Base-by-base conservation (phyloP, 2,113 vertebrate species). In the Scatophagus argus region DNA sequence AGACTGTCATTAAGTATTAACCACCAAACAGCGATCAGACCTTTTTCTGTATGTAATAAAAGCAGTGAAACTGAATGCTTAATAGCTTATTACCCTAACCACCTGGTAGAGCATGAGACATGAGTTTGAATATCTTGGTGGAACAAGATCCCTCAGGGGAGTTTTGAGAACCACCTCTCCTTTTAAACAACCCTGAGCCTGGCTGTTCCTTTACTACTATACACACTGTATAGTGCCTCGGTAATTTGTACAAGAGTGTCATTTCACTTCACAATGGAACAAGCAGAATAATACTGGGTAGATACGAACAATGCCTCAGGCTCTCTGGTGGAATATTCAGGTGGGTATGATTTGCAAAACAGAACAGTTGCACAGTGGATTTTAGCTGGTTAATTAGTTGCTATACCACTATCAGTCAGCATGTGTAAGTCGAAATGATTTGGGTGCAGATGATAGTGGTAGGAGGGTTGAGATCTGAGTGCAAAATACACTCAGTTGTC, bases 61-160 rank as follows among this genome's bases (percentile, higher is more conserved):
- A 23, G 16, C 51, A 38, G 31, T 52, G n/a, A 2, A 71, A 72
- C 39, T 47, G 25, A 54, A 77, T 63, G 36, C 36, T 63, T 64
- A 72, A 74, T 64, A 59, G 43, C 64, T 85, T 38, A 70, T 85
- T 78, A 69, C 54, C 6, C 29, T 16, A 58, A 72, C 41, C 64
- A 64, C 51, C 69, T 54, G 62, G 10, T 74, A 19, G 32, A 58
- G 66, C 61, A 38, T 19, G 47, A 47, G 6, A n/a, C 3, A 44
- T 38, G 14, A 11, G 27, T 46, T 46, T 72, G 46, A 74, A 41
- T 62, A 31, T 58, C 19, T 41, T 27, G 12, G 27, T 52, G 27
- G 38, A 56, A 51, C 47, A 16, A n/a, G 46, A 54, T 58, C 65
- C 58, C 58, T 62, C 38, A 21, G 77, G 46, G 43, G 16, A n/a